These are phyloP conservation scores for Syrphus vitripennis DNA, from an alignment of 2,888 invertebrate species.

Conservation along the genomic window DNA sequence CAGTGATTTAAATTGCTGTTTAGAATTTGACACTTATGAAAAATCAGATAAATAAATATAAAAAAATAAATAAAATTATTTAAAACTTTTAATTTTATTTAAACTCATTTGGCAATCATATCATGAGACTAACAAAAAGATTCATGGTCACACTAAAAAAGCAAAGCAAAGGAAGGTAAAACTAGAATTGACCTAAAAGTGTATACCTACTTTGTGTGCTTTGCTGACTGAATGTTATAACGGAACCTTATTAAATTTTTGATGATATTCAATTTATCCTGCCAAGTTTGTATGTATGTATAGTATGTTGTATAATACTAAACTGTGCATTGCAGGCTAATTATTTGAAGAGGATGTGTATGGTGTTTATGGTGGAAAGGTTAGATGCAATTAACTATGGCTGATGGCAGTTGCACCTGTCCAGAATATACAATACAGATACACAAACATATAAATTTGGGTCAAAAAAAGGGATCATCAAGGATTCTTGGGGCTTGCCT, in stretches of 20 bases:
- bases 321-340: constrained; percentile 15
- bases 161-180: background rate
- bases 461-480: background rate
- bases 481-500: background rate
- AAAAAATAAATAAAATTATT: too few species aligned
- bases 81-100: background rate
- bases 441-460: too few species aligned
- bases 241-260: constrained; percentile 52
- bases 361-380: background rate
- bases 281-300: background rate
- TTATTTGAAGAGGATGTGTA: background rate
- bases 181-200: constrained; percentile 24
- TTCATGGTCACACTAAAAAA: constrained; percentile 42
- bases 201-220: constrained; percentile 31
- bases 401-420: background rate
- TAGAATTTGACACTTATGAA: too few species aligned
- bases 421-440: too few species aligned
- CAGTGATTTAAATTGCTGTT: too few species aligned
- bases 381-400: background rate
- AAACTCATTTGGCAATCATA: background rate
- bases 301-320: background rate
- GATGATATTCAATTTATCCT: constrained; percentile 49
- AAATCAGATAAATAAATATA: too few species aligned
- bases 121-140: background rate
- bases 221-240: constrained; percentile 15